Percentiles rank a stretch among this genome's conserved stretches.
phyloP scores from a whole-genome alignment of 1,140 invertebrate genomes.

The Drosophila chauvacae region DNA sequence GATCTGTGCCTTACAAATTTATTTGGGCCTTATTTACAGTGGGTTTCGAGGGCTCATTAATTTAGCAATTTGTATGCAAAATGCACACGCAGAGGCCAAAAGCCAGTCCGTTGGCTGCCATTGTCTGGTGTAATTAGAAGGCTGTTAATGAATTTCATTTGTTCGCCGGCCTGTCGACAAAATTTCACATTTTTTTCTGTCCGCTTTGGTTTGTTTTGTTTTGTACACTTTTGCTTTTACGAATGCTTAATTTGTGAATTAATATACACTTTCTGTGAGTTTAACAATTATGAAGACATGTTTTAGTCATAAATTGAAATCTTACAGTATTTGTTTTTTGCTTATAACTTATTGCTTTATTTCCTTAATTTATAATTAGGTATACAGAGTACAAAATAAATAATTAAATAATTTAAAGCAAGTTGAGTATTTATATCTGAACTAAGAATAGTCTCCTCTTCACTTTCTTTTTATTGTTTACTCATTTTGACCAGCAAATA shows the following conservation, averaged over 20 bases:
- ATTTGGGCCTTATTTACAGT: constrained; percentile 52
- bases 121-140: constrained; percentile 80
- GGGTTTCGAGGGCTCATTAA: constrained; percentile 68
- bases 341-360: neutral
- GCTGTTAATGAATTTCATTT: constrained; percentile 81
- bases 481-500: constrained; percentile 43
- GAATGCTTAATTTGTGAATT: constrained; percentile 44
- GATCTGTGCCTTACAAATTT: constrained; percentile 48
- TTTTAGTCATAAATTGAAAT: neutral
- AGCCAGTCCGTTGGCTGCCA: constrained; percentile 46
- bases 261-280: neutral
- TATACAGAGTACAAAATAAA: neutral
- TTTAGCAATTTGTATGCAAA: constrained; percentile 82
- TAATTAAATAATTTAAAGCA: too few species aligned
- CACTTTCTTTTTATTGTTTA: neutral
- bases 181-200: constrained; percentile 37
- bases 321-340: too few species aligned
- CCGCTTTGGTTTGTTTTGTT: constrained; percentile 16
- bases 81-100: constrained; percentile 64
- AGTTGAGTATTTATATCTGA: neutral
- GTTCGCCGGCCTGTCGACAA: constrained; percentile 57
- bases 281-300: neutral
- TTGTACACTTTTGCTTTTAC: constrained; percentile 55
- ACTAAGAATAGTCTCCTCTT: neutral
- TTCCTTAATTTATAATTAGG: neutral